These are phyloP conservation scores for Harlomillsia oculata DNA, from an alignment of 1,140 invertebrate species.

Conservation along the genomic window DNA sequence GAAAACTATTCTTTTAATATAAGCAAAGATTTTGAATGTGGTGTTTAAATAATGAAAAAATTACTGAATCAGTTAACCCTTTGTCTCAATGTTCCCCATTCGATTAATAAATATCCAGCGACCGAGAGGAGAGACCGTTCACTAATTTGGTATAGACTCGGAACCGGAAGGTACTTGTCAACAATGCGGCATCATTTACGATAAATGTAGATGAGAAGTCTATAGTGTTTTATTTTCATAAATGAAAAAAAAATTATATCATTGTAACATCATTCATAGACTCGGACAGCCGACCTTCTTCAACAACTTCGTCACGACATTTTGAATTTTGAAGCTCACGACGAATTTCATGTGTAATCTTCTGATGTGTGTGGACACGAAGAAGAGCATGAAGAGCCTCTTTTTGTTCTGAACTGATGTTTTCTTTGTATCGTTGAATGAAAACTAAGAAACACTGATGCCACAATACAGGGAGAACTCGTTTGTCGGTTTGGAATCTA, in stretches of 20 bases:
- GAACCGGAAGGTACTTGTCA: no score
- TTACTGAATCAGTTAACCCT: no score
- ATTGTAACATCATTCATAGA: neutral
- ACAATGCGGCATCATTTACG: no score
- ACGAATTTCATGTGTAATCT: conserved; percentile 74
- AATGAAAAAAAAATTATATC: neutral
- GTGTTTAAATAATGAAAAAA: no score
- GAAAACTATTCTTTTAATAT: no score
- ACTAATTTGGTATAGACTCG: no score
- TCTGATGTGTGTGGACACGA: conserved; percentile 64
- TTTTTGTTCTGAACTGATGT: conserved; percentile 85
- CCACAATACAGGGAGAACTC: conserved; percentile 89
- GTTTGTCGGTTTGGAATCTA: conserved; percentile 72
- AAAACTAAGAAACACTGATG: conserved; percentile 91
- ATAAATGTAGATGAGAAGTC: no score
- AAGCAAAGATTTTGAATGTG: no score
- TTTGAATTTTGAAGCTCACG: conserved; percentile 71
- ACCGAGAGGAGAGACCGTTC: no score
- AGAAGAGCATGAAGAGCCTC: conserved; percentile 72
- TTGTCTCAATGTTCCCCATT: no score
- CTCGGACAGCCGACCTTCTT: neutral
- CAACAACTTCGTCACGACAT: conserved; percentile 55
- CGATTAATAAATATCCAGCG: no score
- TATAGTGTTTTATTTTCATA: no score
- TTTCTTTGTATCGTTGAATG: conserved; percentile 88